phyloP scores from a whole-genome alignment of 2,113 vertebrate genomes.

The Centropristis striata region DNA sequence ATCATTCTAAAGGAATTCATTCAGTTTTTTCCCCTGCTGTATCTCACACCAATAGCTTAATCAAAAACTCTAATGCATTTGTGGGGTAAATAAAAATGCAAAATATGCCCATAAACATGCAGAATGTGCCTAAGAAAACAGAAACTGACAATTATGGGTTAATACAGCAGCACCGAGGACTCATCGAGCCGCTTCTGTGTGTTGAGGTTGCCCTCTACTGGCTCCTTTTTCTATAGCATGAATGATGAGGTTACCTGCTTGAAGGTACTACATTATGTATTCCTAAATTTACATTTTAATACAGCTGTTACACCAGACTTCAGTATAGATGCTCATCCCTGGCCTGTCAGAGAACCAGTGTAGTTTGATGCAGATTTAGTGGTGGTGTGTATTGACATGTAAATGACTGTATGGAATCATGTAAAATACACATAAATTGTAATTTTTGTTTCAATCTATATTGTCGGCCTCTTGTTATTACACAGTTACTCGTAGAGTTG shows the following conservation, averaged over 20 bases:
- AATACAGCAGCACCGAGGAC: not conserved
- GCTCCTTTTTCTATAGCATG: not conserved
- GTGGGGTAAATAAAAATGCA: not conserved
- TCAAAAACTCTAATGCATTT: not conserved
- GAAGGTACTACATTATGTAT: not conserved
- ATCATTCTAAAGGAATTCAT: not conserved
- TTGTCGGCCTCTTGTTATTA: not conserved
- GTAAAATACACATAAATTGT: not conserved
- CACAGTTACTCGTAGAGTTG: too few relatives aligned
- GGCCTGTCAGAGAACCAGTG: not conserved
- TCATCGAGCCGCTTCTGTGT: conserved; percentile 1
- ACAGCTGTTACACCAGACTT: conserved; percentile 10
- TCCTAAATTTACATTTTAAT: conserved; percentile 37
- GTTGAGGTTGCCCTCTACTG: conserved; percentile 79
- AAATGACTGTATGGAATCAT: too few relatives aligned
- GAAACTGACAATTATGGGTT: not conserved
- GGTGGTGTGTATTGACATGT: not conserved
- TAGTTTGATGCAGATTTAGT: conserved; percentile 7
- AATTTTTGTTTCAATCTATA: not conserved
- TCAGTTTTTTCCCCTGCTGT: not conserved
- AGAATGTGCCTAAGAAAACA: not conserved
- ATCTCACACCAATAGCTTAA: not conserved
- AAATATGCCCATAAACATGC: not conserved
- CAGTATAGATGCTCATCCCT: not conserved
- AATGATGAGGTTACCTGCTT: not conserved